These are phyloP conservation scores for Pardalotus punctatus DNA, from an alignment of 2,113 vertebrate species.

Conservation along the genomic window DNA sequence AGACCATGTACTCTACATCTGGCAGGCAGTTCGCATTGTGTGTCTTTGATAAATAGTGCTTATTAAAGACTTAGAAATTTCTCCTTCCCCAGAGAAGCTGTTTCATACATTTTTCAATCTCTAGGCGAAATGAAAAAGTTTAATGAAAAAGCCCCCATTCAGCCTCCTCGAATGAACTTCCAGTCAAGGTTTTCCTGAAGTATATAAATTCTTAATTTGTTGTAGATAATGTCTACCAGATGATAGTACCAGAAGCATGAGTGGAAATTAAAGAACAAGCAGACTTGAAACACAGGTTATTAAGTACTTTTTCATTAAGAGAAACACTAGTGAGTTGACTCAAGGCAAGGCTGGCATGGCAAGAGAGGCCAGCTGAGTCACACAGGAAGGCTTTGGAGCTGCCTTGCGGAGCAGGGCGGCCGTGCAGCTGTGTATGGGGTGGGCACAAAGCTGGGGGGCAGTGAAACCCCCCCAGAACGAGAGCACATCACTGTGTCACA, in stretches of 20 bases:
- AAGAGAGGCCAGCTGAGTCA: background rate
- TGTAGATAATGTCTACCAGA: constrained; percentile 34
- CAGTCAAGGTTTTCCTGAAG: background rate
- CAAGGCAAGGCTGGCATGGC: background rate
- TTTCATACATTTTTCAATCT: constrained; percentile 49
- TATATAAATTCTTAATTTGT: constrained; percentile 54
- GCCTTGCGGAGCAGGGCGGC: background rate
- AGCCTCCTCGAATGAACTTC: background rate
- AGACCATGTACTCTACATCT: background rate
- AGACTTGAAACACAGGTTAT: background rate
- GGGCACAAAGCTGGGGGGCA: background rate
- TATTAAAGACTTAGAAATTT: constrained; percentile 49
- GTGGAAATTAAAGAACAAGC: constrained; percentile 27
- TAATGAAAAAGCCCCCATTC: constrained; percentile 19
- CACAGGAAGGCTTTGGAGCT: background rate
- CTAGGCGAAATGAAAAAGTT: constrained; percentile 5
- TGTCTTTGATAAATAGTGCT: constrained; percentile 54
- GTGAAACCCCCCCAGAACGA: background rate
- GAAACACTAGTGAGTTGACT: background rate
- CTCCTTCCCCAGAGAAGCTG: constrained; percentile 20
- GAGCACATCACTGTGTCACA: background rate
- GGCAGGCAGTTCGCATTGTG: background rate
- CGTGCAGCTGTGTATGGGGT: fast-evolving
- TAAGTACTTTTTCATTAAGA: background rate
- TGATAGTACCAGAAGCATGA: constrained; percentile 19